phyloP scores from a whole-genome alignment of 2,888 invertebrate genomes.

The Sarcophaga carnaria region DNA sequence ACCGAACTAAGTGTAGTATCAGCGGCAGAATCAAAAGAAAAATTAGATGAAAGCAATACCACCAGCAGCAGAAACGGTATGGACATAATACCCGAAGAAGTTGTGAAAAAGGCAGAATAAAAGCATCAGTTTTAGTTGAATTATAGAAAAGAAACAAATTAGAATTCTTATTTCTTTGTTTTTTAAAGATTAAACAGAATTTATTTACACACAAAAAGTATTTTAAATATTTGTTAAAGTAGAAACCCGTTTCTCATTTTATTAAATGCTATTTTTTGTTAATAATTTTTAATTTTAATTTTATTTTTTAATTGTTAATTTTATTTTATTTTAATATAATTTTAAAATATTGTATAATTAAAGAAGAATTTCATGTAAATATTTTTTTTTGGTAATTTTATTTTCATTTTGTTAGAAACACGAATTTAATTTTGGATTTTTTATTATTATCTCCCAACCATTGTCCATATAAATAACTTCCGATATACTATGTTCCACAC shows the following conservation, averaged over 20 bases:
- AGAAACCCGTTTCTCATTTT: background rate
- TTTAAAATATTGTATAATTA: background rate
- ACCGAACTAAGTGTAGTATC: constrained; percentile 54
- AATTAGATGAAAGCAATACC: background rate
- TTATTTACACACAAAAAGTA: background rate
- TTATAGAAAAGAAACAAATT: background rate
- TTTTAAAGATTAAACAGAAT: constrained; percentile 9
- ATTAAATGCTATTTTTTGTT: background rate
- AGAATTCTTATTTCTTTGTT: background rate
- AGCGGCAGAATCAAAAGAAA: background rate
- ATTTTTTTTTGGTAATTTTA: too few species aligned
- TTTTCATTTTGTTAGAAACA: constrained; percentile 20
- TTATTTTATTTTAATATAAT: too few species aligned
- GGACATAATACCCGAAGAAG: constrained; percentile 60
- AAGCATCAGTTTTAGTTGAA: background rate
- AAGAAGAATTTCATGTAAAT: background rate
- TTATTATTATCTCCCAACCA: constrained; percentile 53
- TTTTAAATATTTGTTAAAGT: too few species aligned
- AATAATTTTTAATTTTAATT: too few species aligned
- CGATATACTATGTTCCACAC: constrained; percentile 43
- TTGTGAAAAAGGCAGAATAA: background rate
- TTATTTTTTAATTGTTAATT: too few species aligned
- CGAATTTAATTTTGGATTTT: constrained; percentile 50
- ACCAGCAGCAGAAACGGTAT: constrained; percentile 26
- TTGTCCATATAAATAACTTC: constrained; percentile 48